phyloP scores from a whole-genome alignment of 2,888 invertebrate genomes.

The Orthosia cruda region DNA sequence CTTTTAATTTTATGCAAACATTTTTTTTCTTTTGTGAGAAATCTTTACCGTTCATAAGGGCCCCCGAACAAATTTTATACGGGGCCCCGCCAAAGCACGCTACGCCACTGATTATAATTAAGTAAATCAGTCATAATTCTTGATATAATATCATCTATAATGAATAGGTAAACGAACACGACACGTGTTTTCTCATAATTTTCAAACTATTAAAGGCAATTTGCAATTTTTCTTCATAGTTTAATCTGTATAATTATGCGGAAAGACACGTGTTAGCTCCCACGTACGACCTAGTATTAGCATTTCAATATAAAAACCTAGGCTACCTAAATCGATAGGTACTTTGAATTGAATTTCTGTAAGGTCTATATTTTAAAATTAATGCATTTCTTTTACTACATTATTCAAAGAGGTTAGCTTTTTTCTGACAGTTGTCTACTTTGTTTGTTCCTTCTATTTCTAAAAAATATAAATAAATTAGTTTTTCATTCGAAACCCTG shows the following conservation, averaged over 20 bases:
- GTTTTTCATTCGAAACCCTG: slow-evolving; percentile 21
- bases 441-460: slow-evolving; percentile 6
- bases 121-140: background rate
- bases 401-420: slow-evolving; percentile 27
- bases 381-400: slow-evolving; percentile 26
- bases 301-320: slow-evolving; percentile 19
- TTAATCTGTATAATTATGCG: slow-evolving; percentile 8
- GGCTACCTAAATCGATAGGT: slow-evolving; percentile 14
- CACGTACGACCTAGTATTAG: slow-evolving; percentile 13
- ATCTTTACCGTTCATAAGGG: no score
- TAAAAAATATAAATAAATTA: background rate
- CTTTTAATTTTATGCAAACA: no score
- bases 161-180: no score
- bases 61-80: no score
- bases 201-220: slow-evolving; percentile 7
- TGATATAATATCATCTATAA: background rate
- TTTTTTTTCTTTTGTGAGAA: no score
- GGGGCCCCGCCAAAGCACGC: no score
- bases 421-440: slow-evolving; percentile 17
- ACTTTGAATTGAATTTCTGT: background rate
- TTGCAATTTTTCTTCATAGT: background rate
- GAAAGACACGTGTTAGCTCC: slow-evolving; percentile 7
- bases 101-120: no score
- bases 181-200: background rate
- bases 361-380: slow-evolving; percentile 1